Percentiles rank a stretch among this genome's conserved stretches.
phyloP scores from a whole-genome alignment of 2,888 invertebrate genomes.

The Tachina fera region DNA sequence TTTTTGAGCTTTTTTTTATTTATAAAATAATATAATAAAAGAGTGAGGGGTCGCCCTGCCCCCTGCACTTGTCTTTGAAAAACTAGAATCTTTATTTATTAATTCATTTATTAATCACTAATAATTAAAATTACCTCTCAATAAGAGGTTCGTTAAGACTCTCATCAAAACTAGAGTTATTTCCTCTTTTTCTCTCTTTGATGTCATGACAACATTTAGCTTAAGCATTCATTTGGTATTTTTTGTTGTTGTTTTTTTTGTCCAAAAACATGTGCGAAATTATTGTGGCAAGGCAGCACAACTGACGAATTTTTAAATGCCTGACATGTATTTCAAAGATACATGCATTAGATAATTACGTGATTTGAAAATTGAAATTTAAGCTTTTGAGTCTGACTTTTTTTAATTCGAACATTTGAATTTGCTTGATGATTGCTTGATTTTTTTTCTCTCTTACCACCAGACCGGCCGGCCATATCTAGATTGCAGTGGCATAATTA shows the following conservation, averaged over 20 bases:
- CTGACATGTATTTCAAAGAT: slow-evolving; percentile 67
- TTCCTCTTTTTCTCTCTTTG: not conserved
- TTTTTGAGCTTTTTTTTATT: too few species aligned
- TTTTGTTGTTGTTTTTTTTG: not conserved
- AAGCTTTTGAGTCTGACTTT: not conserved
- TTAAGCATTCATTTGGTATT: not conserved
- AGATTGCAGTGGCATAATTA: slow-evolving; percentile 60
- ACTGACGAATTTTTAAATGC: slow-evolving; percentile 57
- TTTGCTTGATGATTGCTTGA: slow-evolving; percentile 19
- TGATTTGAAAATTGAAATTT: slow-evolving; percentile 66
- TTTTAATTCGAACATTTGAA: slow-evolving; percentile 22
- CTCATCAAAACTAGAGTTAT: not conserved
- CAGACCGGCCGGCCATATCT: slow-evolving; percentile 27
- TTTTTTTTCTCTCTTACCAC: not conserved
- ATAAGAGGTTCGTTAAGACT: not conserved
- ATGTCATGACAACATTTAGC: slow-evolving; percentile 37
- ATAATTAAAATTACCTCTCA: not conserved
- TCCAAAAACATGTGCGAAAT: slow-evolving; percentile 6
- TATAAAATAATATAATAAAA: too few species aligned
- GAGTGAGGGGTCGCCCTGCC: too few species aligned
- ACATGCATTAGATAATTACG: slow-evolving; percentile 70
- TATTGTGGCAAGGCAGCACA: slow-evolving; percentile 3
- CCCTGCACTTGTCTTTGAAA: not conserved
- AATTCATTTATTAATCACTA: not conserved
- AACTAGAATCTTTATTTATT: not conserved